These are phyloP conservation scores for Aporophyla lueneburgensis DNA, from an alignment of 2,888 invertebrate genomes.

Conservation along the genomic window DNA sequence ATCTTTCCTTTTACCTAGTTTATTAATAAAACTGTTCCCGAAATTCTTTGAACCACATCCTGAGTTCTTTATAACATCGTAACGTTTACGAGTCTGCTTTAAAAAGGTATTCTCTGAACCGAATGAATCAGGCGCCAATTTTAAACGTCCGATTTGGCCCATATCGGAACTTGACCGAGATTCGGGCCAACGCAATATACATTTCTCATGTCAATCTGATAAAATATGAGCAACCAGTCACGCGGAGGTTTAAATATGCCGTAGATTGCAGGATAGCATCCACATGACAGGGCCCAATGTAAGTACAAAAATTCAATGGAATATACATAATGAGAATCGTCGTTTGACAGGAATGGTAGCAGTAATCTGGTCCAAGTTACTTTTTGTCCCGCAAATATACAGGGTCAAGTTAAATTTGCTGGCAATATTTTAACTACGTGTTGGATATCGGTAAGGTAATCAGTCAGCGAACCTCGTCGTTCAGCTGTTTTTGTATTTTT, in stretches of 20 bases:
- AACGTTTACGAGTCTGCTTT: conserved; percentile 8
- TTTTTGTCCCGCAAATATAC: background rate
- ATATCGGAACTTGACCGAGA: conserved; percentile 52
- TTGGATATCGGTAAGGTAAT: too few relatives aligned
- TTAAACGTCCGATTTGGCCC: conserved; percentile 48
- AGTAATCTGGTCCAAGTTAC: background rate
- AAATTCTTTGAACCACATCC: background rate
- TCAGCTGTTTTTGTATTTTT: too few relatives aligned
- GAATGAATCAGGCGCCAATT: conserved; percentile 50
- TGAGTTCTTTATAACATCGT: background rate
- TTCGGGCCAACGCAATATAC: conserved; percentile 50
- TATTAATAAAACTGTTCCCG: background rate
- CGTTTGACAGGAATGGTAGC: background rate
- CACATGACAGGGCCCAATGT: background rate
- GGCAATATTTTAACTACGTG: too few relatives aligned
- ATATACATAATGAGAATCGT: background rate
- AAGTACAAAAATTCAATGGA: background rate
- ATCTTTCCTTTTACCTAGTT: background rate
- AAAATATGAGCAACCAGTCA: conserved; percentile 44
- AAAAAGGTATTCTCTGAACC: conserved; percentile 29
- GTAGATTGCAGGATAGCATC: background rate
- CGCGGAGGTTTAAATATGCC: conserved; percentile 26
- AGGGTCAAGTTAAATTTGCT: too few relatives aligned
- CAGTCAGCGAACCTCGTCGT: too few relatives aligned
- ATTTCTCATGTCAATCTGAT: conserved; percentile 54